These are phyloP conservation scores for Protophormia terraenovae DNA, from an alignment of 2,888 invertebrate genomes.

Conservation along the genomic window DNA sequence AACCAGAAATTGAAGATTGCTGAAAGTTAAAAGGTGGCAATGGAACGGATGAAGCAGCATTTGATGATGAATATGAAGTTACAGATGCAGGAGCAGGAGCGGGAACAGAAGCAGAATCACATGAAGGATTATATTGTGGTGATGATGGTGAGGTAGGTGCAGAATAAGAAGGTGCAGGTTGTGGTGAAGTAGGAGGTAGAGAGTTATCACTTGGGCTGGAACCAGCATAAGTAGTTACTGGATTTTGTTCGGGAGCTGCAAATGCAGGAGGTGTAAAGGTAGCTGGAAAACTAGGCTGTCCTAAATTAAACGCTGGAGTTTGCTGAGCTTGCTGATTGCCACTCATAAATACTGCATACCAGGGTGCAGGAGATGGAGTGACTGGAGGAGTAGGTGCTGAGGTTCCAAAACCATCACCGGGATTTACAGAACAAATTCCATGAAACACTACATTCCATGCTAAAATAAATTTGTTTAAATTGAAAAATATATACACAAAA, in stretches of 20 bases:
- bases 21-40: neutral
- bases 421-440: slow-evolving; percentile 41
- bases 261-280: neutral
- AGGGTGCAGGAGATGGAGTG: neutral
- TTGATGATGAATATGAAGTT: neutral
- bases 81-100: too few relatives aligned
- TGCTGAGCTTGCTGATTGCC: neutral
- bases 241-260: neutral
- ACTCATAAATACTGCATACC: neutral
- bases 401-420: neutral
- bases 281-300: neutral
- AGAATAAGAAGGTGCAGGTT: neutral
- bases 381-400: neutral
- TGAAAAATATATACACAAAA: neutral
- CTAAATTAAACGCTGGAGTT: neutral
- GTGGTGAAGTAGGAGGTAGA: neutral
- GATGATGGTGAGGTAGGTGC: neutral
- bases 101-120: neutral
- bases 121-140: neutral
- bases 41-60: neutral
- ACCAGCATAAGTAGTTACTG: neutral
- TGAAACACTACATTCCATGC: slow-evolving; percentile 25
- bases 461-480: too few relatives aligned
- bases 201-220: neutral
- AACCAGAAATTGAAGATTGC: neutral